phyloP scores from a whole-genome alignment of 2,888 invertebrate genomes.

The Eudasyphora cyanicolor region DNA sequence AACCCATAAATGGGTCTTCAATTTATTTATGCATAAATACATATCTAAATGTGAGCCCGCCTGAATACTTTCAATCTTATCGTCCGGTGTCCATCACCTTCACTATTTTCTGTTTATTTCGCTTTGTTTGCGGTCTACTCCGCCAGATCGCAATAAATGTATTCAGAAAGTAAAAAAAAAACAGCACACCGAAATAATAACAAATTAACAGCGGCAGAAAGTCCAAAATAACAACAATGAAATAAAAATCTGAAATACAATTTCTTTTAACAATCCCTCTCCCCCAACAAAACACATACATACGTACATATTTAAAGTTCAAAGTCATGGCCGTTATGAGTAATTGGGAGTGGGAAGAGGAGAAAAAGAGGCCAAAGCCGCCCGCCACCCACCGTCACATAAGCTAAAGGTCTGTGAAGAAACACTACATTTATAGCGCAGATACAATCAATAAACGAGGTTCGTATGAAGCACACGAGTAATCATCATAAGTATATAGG shows the following conservation, averaged over 20 bases:
- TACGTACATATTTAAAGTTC: constrained; percentile 5
- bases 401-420: no score
- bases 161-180: background rate
- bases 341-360: background rate
- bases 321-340: constrained; percentile 22
- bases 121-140: background rate
- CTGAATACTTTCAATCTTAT: background rate
- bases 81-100: background rate
- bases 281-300: background rate
- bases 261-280: background rate
- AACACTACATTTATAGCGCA: no score
- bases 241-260: background rate
- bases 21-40: background rate
- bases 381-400: no score
- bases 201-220: background rate
- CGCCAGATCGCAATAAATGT: background rate
- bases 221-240: background rate
- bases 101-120: background rate
- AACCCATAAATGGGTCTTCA: background rate
- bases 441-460: no score
- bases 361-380: background rate
- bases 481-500: no score
- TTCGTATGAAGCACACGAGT: no score
- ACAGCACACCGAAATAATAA: background rate
- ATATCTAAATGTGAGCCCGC: background rate